phyloP scores from a whole-genome alignment of 1,140 invertebrate species.

The Bombus consobrinus region DNA sequence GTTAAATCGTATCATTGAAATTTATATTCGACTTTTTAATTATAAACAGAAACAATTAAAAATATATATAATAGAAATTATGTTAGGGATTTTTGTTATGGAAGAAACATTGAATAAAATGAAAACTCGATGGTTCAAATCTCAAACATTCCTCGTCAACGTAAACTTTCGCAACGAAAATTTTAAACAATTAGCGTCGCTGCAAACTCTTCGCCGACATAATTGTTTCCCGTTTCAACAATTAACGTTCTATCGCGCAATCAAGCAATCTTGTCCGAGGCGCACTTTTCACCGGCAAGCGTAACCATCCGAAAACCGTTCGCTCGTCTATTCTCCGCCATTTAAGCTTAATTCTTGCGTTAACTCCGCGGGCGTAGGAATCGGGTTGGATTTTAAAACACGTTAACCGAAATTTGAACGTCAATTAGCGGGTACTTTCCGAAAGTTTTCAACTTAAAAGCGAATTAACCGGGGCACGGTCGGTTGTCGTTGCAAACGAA shows the following conservation, averaged over 20 bases:
- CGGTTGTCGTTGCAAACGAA: no score
- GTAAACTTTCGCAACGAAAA: not conserved
- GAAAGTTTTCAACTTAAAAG: not conserved
- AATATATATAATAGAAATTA: not conserved
- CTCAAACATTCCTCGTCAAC: not conserved
- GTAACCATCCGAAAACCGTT: conserved; percentile 2
- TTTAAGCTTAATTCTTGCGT: conserved; percentile 13
- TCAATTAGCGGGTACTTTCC: not conserved
- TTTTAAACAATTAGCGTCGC: not conserved
- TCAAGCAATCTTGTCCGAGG: not conserved
- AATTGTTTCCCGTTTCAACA: not conserved
- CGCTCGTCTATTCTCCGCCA: conserved; percentile 10
- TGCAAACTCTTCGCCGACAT: not conserved
- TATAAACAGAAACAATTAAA: no score
- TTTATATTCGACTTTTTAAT: no score
- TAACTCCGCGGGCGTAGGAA: not conserved
- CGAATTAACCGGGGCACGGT: not conserved
- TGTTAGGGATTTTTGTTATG: not conserved
- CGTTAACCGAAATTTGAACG: conserved; percentile 10
- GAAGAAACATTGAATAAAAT: no score
- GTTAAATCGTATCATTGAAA: no score
- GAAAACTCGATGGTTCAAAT: no score
- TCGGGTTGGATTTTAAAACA: conserved; percentile 4
- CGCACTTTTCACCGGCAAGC: not conserved
- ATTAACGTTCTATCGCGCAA: conserved; percentile 1